Evolutionary conservation across 2,113 vertebrate species (phyloP), one percentile per base, ranked within the genome.

Genomic region (Oriolus oriolus): DNA sequence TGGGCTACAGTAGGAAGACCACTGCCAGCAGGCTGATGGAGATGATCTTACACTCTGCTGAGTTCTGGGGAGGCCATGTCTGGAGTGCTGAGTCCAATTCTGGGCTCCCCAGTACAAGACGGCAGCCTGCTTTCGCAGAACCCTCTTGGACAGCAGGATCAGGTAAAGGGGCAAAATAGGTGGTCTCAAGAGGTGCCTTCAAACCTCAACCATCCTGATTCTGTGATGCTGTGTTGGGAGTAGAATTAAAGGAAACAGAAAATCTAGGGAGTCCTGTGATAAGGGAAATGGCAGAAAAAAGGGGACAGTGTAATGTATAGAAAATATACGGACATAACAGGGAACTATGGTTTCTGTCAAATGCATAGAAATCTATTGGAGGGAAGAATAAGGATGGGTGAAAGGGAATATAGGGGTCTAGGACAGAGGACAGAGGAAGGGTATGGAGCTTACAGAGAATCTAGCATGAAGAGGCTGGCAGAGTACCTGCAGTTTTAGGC

Each of bases 131-230:
- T 80, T 45, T 56, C 64, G 17, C n/a, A 50, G 11, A 35, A 28
- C 6, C 2, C 8, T 66, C 22, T 75, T 78, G 35, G 17, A 27
- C 4, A 61, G 12, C 0, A 0, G 13, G 5, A 7, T 71, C 47
- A 57, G n/a, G 16, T 10, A 49, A 80, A 11, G 8, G 3, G 7
- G n/a, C 2, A 59, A 57, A 60, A 23, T 31, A 45, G 6, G 6
- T 63, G 42, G 68, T 70, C 15, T 63, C 27, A 78, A 44, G 21
- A 61, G 31, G 7, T 49, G 24, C 7, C 9, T 82, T 94, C 22
- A 17, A 79, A 57, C 2, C 6, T 24, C 44, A 90, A 4, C 14
- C 16, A 21, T 78, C 17, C 7, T 56, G 10, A 45, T 60, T 81
- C 21, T 60, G 4, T 69, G 14, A 15, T 49, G 17, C 9, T 44